phyloP scores from a whole-genome alignment of 2,888 invertebrate genomes.

The Dryobotodes eremita region DNA sequence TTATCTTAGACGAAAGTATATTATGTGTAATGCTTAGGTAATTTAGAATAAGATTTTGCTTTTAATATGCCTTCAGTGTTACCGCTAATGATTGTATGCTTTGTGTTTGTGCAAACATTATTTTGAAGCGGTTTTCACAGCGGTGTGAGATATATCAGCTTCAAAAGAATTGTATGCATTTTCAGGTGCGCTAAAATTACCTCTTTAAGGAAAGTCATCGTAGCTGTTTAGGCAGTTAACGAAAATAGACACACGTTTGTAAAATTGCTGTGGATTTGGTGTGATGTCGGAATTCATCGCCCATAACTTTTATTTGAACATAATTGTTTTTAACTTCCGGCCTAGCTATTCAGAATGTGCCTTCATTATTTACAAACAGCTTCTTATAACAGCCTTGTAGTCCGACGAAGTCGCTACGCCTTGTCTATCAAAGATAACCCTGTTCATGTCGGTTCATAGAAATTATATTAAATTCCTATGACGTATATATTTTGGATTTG shows the following conservation, averaged over 20 bases:
- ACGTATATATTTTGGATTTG: conserved; percentile 38
- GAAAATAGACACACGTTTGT: background rate
- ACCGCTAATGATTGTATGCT: background rate
- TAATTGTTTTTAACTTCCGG: background rate
- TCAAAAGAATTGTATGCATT: background rate
- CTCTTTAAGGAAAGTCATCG: background rate
- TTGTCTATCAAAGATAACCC: conserved; percentile 15
- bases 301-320: background rate
- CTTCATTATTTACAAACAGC: background rate
- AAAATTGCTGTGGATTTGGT: background rate
- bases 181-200: background rate
- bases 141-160: background rate
- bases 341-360: background rate
- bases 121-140: background rate
- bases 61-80: background rate
- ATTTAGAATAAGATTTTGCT: conserved; percentile 1
- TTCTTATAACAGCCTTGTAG: background rate
- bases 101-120: background rate
- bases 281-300: background rate
- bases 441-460: background rate
- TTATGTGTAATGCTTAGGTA: background rate
- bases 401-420: conserved; percentile 1
- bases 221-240: background rate
- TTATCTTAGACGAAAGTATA: conserved; percentile 15
- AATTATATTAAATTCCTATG: conserved; percentile 21